Evolutionary conservation across 2,113 vertebrate species (phyloP).

Genomic region (Papio anubis): DNA sequence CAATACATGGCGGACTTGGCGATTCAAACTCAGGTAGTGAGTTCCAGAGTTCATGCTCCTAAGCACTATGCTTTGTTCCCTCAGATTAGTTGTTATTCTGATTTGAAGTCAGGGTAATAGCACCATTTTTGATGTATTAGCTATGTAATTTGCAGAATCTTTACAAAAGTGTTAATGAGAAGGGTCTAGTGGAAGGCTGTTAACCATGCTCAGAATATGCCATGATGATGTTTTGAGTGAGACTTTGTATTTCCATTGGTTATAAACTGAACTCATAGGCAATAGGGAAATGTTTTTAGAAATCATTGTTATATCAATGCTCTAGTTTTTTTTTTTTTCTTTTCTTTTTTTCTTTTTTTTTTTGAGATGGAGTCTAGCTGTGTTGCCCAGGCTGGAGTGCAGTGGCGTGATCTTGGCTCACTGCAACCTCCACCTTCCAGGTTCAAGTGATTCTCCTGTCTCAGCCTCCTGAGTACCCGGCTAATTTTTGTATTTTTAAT

Average conservation of each 20-base stretch:
- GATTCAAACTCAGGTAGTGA: not conserved
- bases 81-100: not conserved
- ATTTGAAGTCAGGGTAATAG: not conserved
- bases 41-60: not conserved
- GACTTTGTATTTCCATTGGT: not conserved
- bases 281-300: conserved; percentile 20
- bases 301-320: not conserved
- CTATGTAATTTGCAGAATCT: not conserved
- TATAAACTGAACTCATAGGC: not conserved
- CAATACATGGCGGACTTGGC: not conserved
- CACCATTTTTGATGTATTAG: not conserved
- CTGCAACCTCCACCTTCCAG: no score
- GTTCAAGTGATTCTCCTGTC: no score
- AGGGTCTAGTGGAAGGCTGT: not conserved
- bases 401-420: no score
- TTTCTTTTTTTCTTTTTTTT: no score
- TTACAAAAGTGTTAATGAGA: not conserved
- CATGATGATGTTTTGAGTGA: not conserved
- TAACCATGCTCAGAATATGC: not conserved
- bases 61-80: not conserved
- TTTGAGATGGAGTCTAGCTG: no score
- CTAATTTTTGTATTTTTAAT: no score
- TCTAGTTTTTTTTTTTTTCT: not conserved
- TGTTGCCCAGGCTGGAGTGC: no score
- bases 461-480: no score